Percentiles rank a stretch among this genome's conserved stretches.
Conservation (phyloP, 2,888 invertebrate genomes). For the Luperina nickerlii region DNA sequence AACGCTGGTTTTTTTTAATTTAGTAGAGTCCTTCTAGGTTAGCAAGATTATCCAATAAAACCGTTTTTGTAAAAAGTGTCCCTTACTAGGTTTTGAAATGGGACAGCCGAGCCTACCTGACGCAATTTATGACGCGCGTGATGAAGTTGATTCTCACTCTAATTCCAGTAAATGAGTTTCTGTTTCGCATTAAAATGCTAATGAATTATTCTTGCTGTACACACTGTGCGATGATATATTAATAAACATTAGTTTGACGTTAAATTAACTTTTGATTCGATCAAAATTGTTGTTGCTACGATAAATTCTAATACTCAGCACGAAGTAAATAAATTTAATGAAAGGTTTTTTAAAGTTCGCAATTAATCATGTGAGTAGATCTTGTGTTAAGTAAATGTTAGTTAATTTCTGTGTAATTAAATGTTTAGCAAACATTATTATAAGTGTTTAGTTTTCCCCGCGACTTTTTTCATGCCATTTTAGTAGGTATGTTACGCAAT, state of each 20-base stretch:
- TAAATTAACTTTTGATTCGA: not conserved
- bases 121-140: not conserved
- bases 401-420: not conserved
- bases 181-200: not conserved
- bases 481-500: too few relatives aligned
- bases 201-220: slow-evolving; percentile 12
- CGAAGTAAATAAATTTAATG: not conserved
- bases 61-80: too few relatives aligned
- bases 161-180: not conserved
- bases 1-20: too few relatives aligned
- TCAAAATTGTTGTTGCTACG: not conserved
- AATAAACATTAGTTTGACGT: not conserved
- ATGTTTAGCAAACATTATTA: too few relatives aligned
- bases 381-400: not conserved
- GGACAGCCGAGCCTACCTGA: too few relatives aligned
- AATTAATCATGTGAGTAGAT: slow-evolving; percentile 8
- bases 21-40: too few relatives aligned
- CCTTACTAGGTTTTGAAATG: too few relatives aligned
- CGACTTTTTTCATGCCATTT: not conserved
- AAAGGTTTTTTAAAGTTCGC: not conserved
- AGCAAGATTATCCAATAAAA: too few relatives aligned
- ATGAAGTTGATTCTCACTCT: not conserved
- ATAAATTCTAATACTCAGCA: not conserved
- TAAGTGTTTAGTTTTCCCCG: not conserved
- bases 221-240: not conserved